A percentile compares a stretch with the other conserved stretches of the same genome.
Conservation (phyloP, 2,113 vertebrate genomes). For the Rhinolophus ferrumequinum region DNA sequence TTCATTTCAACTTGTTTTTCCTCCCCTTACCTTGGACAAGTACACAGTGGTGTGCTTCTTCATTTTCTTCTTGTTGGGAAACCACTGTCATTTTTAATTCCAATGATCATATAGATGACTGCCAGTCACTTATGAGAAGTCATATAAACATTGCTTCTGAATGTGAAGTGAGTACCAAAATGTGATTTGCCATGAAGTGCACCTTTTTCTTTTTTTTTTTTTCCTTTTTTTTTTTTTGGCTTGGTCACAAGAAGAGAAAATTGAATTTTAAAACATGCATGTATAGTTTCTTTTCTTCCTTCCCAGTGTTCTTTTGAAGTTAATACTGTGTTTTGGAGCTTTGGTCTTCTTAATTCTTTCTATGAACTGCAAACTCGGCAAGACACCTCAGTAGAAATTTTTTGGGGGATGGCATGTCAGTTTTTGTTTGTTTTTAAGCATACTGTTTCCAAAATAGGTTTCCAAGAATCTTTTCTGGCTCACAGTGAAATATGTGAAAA, state of each 20-base stretch:
- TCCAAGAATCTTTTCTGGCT: conserved; percentile 63
- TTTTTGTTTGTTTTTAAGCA: conserved; percentile 62
- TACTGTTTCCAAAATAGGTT: conserved; percentile 50
- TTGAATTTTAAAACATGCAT: conserved; percentile 85
- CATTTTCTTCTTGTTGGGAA: conserved; percentile 81
- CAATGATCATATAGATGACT: conserved; percentile 77
- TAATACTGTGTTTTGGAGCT: conserved; percentile 55
- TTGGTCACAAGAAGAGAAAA: conserved; percentile 79
- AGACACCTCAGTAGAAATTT: neutral
- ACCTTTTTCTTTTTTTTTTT: neutral
- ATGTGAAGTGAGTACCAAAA: conserved; percentile 74
- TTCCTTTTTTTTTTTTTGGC: neutral
- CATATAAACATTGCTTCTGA: conserved; percentile 71
- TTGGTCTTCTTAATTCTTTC: conserved; percentile 4
- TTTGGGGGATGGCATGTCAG: neutral
- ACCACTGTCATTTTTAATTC: conserved; percentile 79
- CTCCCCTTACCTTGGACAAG: conserved; percentile 74
- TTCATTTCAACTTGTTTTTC: conserved; percentile 80
- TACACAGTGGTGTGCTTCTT: conserved; percentile 76
- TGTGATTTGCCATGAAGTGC: conserved; percentile 64
- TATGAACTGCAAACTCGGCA: neutral
- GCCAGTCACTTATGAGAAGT: conserved; percentile 62
- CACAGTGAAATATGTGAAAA: conserved; percentile 54
- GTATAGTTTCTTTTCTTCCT: conserved; percentile 68
- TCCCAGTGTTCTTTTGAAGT: conserved; percentile 59